Conservation (phyloP, 2,113 vertebrate genomes). For the Heterochromis multidens region DNA sequence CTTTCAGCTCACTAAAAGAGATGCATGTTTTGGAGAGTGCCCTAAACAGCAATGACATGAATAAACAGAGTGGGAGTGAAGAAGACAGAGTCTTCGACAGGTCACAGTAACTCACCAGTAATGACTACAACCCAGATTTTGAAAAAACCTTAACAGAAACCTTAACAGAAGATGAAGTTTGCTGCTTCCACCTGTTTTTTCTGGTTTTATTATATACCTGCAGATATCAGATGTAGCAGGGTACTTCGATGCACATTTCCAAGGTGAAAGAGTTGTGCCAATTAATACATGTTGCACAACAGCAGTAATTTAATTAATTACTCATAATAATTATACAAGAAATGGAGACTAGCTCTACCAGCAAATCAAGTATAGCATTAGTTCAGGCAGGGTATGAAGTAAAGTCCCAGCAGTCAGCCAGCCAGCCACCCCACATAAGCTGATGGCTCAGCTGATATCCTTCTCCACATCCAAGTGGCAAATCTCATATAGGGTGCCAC, state of each 20-base stretch:
- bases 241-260: not conserved
- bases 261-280: not conserved
- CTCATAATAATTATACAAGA: not conserved
- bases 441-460: too few species aligned
- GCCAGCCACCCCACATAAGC: too few species aligned
- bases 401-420: not conserved
- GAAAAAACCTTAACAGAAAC: not conserved
- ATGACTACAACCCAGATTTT: not conserved
- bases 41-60: not conserved
- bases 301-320: not conserved
- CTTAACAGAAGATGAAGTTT: not conserved
- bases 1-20: not conserved
- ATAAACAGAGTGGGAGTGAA: not conserved
- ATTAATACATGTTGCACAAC: not conserved
- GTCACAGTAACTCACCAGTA: not conserved
- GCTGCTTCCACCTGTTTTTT: not conserved
- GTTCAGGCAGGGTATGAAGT: rapidly evolving
- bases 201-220: not conserved
- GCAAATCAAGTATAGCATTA: not conserved
- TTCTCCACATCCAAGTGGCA: not conserved
- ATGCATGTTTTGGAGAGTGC: not conserved
- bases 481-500: not conserved
- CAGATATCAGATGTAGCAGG: not conserved
- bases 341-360: not conserved
- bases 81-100: not conserved